A percentile compares a stretch with the other conserved stretches of the same genome.
phyloP scores from a whole-genome alignment of 2,113 vertebrate genomes.

The Neomonachus schauinslandi region DNA sequence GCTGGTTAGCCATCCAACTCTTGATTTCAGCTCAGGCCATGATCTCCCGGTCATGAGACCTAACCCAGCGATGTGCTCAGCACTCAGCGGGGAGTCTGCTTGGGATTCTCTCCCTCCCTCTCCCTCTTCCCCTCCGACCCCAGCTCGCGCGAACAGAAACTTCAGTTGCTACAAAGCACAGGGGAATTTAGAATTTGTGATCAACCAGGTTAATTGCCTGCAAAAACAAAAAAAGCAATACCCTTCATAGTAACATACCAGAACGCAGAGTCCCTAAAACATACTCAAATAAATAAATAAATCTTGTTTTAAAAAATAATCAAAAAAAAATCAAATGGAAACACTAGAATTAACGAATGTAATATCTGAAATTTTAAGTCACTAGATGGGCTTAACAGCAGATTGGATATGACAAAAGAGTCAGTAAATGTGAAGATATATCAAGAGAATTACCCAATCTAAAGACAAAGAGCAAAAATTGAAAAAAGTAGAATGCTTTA shows the following conservation, averaged over 20 bases:
- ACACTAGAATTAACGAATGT: constrained; percentile 10
- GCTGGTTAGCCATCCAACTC: too few species aligned
- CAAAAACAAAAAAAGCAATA: background rate
- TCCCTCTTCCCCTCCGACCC: too few species aligned
- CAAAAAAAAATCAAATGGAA: background rate
- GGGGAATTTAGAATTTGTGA: background rate
- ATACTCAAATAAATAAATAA: background rate
- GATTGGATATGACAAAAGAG: background rate
- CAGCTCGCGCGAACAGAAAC: background rate
- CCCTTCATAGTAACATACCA: background rate
- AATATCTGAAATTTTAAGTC: constrained; percentile 23
- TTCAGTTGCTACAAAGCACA: background rate
- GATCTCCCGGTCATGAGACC: too few species aligned
- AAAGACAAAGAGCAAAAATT: background rate
- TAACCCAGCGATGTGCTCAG: too few species aligned
- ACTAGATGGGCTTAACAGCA: background rate
- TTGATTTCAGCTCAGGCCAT: background rate
- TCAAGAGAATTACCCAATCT: background rate
- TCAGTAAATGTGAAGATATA: background rate
- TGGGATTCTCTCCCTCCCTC: too few species aligned
- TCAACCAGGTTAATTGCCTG: background rate
- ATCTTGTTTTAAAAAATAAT: background rate
- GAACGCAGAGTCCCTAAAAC: background rate
- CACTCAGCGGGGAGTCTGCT: too few species aligned
- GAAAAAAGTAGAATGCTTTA: background rate